These are phyloP conservation scores for Diabrotica virgifera DNA, from an alignment of 1,140 invertebrate species.

Conservation along the genomic window DNA sequence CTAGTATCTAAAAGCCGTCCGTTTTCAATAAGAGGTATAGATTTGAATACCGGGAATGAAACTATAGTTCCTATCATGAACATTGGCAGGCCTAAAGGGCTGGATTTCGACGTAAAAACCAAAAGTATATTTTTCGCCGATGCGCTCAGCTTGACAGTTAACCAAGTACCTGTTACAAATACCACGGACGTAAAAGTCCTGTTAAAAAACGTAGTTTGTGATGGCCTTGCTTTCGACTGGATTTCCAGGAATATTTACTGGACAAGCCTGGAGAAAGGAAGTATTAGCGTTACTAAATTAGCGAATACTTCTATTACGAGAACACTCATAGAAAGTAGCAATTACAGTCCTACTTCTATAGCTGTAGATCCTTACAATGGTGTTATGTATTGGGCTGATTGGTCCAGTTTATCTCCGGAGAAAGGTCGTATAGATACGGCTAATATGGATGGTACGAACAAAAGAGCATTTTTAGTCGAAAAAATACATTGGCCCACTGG, in stretches of 20 bases:
- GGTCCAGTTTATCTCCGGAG: constrained; percentile 57
- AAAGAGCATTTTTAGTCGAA: constrained; percentile 52
- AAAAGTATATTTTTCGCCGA: constrained; percentile 70
- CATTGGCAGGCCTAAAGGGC: constrained; percentile 58
- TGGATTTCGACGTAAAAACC: constrained; percentile 67
- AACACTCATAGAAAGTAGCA: constrained; percentile 54
- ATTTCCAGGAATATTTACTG: constrained; percentile 79
- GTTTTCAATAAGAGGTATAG: constrained; percentile 62
- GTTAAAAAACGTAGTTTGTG: constrained; percentile 59
- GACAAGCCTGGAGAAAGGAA: constrained; percentile 65
- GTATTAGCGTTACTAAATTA: constrained; percentile 62
- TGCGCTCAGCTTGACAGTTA: constrained; percentile 49
- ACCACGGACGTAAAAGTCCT: constrained; percentile 29
- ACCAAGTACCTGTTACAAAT: constrained; percentile 34
- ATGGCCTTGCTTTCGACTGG: constrained; percentile 77
- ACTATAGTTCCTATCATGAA: constrained; percentile 58
- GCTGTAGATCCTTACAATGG: constrained; percentile 61
- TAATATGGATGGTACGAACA: constrained; percentile 77
- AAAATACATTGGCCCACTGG: constrained; percentile 83
- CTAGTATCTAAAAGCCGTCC: constrained; percentile 62
- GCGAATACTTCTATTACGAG: constrained; percentile 53
- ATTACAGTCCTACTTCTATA: constrained; percentile 63
- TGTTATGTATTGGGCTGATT: constrained; percentile 78
- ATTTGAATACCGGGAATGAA: constrained; percentile 34
- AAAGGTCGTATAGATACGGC: constrained; percentile 62